phyloP scores from a whole-genome alignment of 2,113 vertebrate species.

The Rhea americana region DNA sequence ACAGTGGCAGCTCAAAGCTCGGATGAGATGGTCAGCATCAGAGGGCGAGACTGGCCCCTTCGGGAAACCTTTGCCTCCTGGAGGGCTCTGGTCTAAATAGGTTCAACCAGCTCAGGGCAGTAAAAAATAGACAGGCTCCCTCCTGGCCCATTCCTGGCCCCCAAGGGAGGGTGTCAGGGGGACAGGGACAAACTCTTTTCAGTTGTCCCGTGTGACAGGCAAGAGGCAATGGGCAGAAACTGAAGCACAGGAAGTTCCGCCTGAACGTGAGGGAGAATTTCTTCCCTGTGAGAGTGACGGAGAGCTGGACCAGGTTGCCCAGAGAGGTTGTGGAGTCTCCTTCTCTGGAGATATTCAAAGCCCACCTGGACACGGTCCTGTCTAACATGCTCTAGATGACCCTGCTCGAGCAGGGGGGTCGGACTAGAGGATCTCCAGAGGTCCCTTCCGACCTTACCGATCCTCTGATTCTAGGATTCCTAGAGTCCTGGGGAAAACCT shows the following conservation, averaged over 20 bases:
- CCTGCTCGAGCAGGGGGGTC: not conserved
- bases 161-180: not conserved
- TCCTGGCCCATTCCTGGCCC: not conserved
- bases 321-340: too few species aligned
- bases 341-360: not conserved
- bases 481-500: not conserved
- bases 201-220: too few species aligned
- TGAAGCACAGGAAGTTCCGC: too few species aligned
- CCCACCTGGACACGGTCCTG: too few species aligned
- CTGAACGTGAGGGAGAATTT: too few species aligned
- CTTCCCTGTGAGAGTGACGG: too few species aligned
- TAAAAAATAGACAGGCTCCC: not conserved
- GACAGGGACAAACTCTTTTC: too few species aligned
- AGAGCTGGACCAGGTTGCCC: too few species aligned
- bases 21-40: not conserved
- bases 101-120: not conserved
- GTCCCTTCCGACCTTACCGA: not conserved
- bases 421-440: not conserved
- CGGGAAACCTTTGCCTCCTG: not conserved
- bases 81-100: not conserved
- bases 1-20: not conserved
- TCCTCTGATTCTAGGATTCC: too few species aligned
- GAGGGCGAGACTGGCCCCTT: not conserved
- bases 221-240: too few species aligned
- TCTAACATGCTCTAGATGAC: too few species aligned